Conservation (phyloP, 2,113 vertebrate genomes). For the Oryzias curvinotus region DNA sequence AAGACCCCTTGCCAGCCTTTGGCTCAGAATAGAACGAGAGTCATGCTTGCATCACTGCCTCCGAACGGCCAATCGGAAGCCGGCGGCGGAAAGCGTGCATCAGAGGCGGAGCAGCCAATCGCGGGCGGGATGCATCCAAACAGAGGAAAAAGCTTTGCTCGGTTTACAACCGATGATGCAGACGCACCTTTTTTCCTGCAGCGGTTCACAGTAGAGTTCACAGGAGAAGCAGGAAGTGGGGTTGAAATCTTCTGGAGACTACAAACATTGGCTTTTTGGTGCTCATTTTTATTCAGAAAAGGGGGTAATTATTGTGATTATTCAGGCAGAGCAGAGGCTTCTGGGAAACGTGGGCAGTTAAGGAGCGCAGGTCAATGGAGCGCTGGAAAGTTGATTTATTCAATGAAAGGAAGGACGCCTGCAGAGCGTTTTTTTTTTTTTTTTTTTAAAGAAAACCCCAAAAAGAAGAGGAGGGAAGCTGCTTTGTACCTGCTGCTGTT, state of each 20-base stretch:
- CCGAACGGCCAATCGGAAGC: slow-evolving; percentile 32
- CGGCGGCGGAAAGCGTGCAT: slow-evolving; percentile 6
- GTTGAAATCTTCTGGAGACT: no score
- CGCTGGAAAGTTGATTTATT: background rate
- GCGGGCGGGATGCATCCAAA: background rate
- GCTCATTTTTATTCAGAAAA: no score
- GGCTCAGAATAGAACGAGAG: slow-evolving; percentile 65
- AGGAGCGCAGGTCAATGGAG: background rate
- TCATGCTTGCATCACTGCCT: slow-evolving; percentile 52
- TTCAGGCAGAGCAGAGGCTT: background rate
- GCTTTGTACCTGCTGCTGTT: background rate
- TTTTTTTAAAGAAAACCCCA: background rate
- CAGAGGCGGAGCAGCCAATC: slow-evolving; percentile 19
- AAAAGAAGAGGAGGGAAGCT: background rate
- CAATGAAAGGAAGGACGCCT: background rate
- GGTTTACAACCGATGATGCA: background rate
- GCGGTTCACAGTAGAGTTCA: no score
- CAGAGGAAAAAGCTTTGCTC: background rate
- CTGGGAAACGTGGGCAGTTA: background rate
- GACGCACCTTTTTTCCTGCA: no score
- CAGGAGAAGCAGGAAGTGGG: no score
- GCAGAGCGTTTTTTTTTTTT: background rate
- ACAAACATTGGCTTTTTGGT: no score
- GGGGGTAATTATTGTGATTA: background rate
- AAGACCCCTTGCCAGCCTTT: slow-evolving; percentile 27